Conservation (phyloP, 2,888 invertebrate species). For the Frankliniella fusca region DNA sequence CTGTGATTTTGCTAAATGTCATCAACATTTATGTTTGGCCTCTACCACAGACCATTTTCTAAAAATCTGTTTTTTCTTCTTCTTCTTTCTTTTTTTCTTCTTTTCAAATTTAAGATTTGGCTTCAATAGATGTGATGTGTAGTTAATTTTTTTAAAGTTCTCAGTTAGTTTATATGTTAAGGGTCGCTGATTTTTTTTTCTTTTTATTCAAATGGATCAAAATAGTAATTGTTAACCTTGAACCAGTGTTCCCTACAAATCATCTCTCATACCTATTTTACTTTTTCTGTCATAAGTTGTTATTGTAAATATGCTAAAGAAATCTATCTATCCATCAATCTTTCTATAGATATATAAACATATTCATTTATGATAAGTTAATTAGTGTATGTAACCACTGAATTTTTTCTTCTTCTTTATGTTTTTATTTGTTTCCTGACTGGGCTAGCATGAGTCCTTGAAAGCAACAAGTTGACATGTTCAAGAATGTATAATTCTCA, state of each 20-base stretch:
- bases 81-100: too few relatives aligned
- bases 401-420: neutral
- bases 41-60: neutral
- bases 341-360: neutral
- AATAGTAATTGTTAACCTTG: neutral
- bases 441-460: neutral
- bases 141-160: neutral
- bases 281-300: neutral
- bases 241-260: neutral
- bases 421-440: neutral
- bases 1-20: slow-evolving; percentile 15
- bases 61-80: too few relatives aligned
- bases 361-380: too few relatives aligned
- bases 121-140: neutral
- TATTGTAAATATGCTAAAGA: slow-evolving; percentile 10
- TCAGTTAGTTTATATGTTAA: neutral
- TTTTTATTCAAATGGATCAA: too few relatives aligned
- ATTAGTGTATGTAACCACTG: slow-evolving; percentile 1
- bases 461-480: too few relatives aligned
- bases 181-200: neutral
- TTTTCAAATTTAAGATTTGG: neutral
- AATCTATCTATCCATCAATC: neutral
- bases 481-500: too few relatives aligned
- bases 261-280: neutral
- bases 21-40: neutral